Evolutionary conservation across 2,797 vertebrate species (phyloP).

Genomic region (Telmatherina bonti): DNA sequence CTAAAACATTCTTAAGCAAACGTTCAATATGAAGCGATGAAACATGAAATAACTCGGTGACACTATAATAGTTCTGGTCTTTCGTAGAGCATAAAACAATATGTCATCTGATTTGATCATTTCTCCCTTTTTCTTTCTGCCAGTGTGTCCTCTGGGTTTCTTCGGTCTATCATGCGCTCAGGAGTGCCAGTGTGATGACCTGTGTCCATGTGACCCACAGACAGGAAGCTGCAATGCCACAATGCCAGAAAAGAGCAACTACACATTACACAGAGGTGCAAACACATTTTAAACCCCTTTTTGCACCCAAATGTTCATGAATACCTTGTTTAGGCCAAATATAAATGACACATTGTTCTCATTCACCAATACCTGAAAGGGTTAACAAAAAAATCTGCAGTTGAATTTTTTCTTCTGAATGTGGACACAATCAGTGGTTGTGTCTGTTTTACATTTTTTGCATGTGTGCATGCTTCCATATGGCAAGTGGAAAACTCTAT

Average conservation of each 20-base stretch:
- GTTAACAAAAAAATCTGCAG: neutral
- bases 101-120: neutral
- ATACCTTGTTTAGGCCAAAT: neutral
- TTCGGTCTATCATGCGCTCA: constrained; percentile 84
- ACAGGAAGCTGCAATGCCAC: constrained; percentile 88
- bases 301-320: neutral
- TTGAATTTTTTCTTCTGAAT: neutral
- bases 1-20: neutral
- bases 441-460: neutral
- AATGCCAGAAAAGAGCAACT: constrained; percentile 44
- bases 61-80: neutral
- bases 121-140: constrained; percentile 12
- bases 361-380: neutral
- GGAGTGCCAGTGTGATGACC: constrained; percentile 83
- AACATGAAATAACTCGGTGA: neutral
- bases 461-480: neutral
- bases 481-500: constrained; percentile 15
- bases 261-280: constrained; percentile 84
- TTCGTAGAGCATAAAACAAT: neutral
- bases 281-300: neutral
- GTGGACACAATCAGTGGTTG: neutral
- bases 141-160: constrained; percentile 89
- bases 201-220: constrained; percentile 86
- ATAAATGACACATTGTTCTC: neutral
- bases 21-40: neutral